Conservation (phyloP, 92 coral and sea anemone species). For the Umimayanthus chanpuru region DNA sequence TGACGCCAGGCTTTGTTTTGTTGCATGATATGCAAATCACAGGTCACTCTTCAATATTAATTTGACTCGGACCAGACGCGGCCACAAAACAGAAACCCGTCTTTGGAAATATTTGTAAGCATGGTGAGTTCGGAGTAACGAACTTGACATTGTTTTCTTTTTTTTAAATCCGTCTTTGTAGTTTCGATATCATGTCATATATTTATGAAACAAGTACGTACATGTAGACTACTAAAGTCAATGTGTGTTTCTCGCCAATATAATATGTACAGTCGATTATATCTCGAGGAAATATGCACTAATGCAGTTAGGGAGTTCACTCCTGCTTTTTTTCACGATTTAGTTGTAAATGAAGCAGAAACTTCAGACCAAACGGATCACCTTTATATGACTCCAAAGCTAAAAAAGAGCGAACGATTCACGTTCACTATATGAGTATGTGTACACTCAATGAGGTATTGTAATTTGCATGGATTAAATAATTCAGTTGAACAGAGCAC, state of each 20-base stretch:
- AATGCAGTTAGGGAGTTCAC: too few relatives aligned
- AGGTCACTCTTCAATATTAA: not conserved
- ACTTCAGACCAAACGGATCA: not conserved
- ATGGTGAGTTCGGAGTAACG: not conserved
- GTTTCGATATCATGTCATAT: not conserved
- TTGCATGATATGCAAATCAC: conserved; percentile 11
- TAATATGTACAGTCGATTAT: conserved; percentile 1
- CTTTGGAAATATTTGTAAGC: not conserved
- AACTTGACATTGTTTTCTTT: too few relatives aligned
- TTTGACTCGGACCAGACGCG: not conserved
- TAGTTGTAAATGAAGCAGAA: not conserved
- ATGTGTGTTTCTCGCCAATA: not conserved
- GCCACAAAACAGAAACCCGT: not conserved
- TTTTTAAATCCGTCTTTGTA: not conserved
- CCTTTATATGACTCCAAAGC: not conserved
- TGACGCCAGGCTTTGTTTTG: conserved; percentile 4
- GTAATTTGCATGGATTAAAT: not conserved
- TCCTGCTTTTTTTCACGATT: not conserved
- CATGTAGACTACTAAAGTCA: not conserved
- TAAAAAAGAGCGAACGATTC: not conserved
- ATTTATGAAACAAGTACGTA: not conserved
- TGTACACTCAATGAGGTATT: not conserved
- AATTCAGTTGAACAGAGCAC: not conserved
- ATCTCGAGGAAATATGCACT: not conserved
- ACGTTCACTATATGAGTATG: not conserved